phyloP scores from a whole-genome alignment of 2,113 vertebrate species.

The Bufo bufo region DNA sequence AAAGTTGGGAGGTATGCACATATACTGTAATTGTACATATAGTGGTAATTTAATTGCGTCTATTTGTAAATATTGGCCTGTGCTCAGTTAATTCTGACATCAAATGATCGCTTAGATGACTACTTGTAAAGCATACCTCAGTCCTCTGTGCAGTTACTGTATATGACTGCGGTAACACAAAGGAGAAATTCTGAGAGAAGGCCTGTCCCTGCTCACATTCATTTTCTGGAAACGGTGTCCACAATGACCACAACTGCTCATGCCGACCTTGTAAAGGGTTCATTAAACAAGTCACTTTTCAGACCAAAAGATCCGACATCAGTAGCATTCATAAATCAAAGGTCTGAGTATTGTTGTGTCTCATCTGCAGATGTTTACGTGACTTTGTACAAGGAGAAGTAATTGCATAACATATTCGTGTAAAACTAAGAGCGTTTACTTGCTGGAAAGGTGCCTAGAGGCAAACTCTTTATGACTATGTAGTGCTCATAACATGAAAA shows the following conservation, averaged over 20 bases:
- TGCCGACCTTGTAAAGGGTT: conserved; percentile 18
- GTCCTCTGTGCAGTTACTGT: not conserved
- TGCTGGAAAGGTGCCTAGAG: conserved; percentile 1
- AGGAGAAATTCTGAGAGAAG: not conserved
- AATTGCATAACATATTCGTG: not conserved
- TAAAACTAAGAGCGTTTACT: not conserved
- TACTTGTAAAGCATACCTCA: not conserved
- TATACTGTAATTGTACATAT: too few relatives aligned
- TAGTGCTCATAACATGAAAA: not conserved
- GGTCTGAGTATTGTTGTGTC: conserved; percentile 15
- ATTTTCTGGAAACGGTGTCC: conserved; percentile 35
- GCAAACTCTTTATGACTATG: not conserved
- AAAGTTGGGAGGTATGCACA: too few relatives aligned
- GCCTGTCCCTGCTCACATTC: conserved; percentile 5
- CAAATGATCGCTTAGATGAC: not conserved
- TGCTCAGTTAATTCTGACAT: not conserved
- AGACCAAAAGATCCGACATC: conserved; percentile 30
- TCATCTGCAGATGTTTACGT: conserved; percentile 24
- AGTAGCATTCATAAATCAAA: conserved; percentile 40
- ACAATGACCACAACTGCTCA: conserved; percentile 11
- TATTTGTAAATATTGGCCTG: not conserved
- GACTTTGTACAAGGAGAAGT: not conserved
- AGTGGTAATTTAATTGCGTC: not conserved
- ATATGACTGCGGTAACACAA: conserved; percentile 1
- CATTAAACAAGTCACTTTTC: conserved; percentile 32